Percentiles rank a stretch among this genome's conserved stretches.
phyloP scores from a whole-genome alignment of 2,797 vertebrate genomes.

The Melanotaenia maccullochi region DNA sequence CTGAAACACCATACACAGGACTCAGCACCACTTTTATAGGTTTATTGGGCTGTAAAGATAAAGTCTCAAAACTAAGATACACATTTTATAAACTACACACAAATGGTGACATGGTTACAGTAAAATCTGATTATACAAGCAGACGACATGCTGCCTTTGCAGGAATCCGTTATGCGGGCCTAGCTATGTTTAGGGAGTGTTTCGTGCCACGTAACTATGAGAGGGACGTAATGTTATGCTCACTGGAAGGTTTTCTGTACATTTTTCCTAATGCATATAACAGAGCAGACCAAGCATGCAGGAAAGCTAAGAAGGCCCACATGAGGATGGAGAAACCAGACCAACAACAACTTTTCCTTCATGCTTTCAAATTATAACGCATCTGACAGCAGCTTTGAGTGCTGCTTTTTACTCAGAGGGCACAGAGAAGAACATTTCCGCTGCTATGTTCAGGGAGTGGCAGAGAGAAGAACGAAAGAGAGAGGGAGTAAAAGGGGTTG shows the following conservation, averaged over 20 bases:
- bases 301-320: conserved; percentile 38
- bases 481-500: conserved; percentile 9
- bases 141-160: neutral
- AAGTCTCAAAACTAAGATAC: neutral
- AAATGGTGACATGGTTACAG: conserved; percentile 1
- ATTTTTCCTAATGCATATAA: conserved; percentile 50
- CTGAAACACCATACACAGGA: conserved; percentile 65
- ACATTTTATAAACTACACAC: neutral
- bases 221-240: conserved; percentile 36
- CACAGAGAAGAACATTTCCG: conserved; percentile 38
- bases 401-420: conserved; percentile 26
- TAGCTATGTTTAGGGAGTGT: conserved; percentile 22
- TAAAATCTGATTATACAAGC: neutral
- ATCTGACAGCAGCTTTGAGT: conserved; percentile 31
- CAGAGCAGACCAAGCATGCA: conserved; percentile 32
- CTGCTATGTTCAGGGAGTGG: conserved; percentile 61
- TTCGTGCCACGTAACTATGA: conserved; percentile 37
- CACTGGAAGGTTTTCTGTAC: conserved; percentile 7
- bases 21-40: conserved; percentile 9
- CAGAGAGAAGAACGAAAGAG: conserved; percentile 24
- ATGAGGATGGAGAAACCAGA: conserved; percentile 24
- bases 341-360: conserved; percentile 24
- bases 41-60: conserved; percentile 16
- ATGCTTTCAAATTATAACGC: conserved; percentile 23
- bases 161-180: conserved; percentile 13